Conservation (phyloP, 2,888 invertebrate genomes). For the Pandemis corylana region DNA sequence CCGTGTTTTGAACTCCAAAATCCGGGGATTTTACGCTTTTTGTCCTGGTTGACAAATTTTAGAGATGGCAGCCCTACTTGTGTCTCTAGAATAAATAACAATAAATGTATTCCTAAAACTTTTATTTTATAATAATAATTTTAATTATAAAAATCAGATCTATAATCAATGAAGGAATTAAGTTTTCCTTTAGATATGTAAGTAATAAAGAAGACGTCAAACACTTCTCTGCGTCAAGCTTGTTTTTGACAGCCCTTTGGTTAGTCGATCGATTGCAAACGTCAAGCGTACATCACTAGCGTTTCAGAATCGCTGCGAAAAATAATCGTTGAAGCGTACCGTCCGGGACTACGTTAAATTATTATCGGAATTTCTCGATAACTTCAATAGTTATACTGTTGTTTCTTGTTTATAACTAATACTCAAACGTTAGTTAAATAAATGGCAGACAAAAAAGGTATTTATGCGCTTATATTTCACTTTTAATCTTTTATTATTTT, state of each 20-base stretch:
- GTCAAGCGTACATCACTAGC: conserved; percentile 37
- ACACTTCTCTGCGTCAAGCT: too few relatives aligned
- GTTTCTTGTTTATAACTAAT: conserved; percentile 48
- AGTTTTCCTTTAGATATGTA: background rate
- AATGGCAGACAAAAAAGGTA: conserved; percentile 86
- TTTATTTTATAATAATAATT: background rate
- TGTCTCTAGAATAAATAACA: too few relatives aligned
- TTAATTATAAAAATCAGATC: background rate
- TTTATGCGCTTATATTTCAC: conserved; percentile 67
- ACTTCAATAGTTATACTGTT: conserved; percentile 31
- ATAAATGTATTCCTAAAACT: background rate
- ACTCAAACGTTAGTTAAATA: conserved; percentile 65
- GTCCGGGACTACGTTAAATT: conserved; percentile 38
- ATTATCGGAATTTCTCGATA: conserved; percentile 23
- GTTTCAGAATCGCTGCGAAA: conserved; percentile 31
- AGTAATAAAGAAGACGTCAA: background rate
- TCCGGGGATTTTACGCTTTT: too few relatives aligned
- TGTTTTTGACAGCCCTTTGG: conserved; percentile 25
- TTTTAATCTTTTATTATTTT: conserved; percentile 72
- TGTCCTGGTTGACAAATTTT: too few relatives aligned
- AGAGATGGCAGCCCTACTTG: too few relatives aligned
- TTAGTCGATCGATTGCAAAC: conserved; percentile 39
- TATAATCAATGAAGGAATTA: background rate
- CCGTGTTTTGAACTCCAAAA: too few relatives aligned
- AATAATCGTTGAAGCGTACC: conserved; percentile 40